Evolutionary conservation across 2,797 vertebrate genomes (phyloP), one percentile per base, ranked within the genome.

Genomic region (Novumbra hubbsi): DNA sequence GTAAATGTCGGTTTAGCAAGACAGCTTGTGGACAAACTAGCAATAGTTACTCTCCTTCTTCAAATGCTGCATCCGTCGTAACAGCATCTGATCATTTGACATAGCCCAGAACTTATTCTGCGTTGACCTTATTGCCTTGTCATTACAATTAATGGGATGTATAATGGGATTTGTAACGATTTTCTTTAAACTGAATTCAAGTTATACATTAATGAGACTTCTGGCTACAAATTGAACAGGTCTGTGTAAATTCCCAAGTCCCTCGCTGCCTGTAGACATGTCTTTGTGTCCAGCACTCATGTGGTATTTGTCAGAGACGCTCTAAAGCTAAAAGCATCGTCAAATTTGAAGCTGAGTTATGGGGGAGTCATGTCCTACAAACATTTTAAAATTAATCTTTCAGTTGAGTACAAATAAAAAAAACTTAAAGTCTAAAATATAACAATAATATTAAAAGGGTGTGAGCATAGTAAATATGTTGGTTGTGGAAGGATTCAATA

Each of bases 131-230:
- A 21, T 27, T 27, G 11, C 52, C n/a, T 57, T 21, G 52, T 19
- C n/a, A 55, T 55, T 9, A 5, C 8, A 45, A 3, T 5, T 12
- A 8, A n/a, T 21, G n/a, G n/a, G n/a, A 57, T 57, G 17, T 24
- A 57, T 21, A 21, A 24, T 5, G 9, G 2, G 5, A 0, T n/a
- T 2, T 24, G n/a, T n/a, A n/a, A n/a, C n/a, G n/a, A n/a, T n/a
- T 24, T 3, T 9, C 12, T 24, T 57, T 57, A 11, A 57, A 57
- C n/a, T 57, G n/a, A 57, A n/a, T 2, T n/a, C 21, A 14, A 60
- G 55, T 60, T 24, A 52, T 4, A 52, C 19, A n/a, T n/a, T 19
- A 19, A 60, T 21, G 55, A 60, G 8, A 27, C 19, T 60, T 60
- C 21, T 60, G 55, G 55, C 21, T 24, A 24, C 55, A 21, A 24